Evolutionary conservation across 1,140 invertebrate species (phyloP), one percentile per base, ranked within the genome.

Genomic region (Ylistrum balloti): DNA sequence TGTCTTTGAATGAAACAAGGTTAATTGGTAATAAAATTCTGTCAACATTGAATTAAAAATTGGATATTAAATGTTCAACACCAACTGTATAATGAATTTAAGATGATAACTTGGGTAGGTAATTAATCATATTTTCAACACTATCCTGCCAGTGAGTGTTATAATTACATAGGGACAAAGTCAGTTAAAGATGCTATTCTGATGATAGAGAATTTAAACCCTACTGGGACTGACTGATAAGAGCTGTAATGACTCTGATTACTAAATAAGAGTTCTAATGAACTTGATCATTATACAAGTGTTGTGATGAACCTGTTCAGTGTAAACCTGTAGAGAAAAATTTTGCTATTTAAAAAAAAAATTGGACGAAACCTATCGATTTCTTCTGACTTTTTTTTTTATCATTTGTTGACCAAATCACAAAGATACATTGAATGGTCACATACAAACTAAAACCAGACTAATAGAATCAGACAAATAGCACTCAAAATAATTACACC

Each of bases 201-300:
- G 56, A 22, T 74, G 56, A 74, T n/a, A 74, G 45, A 74, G 1
- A 74, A 0, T 74, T 74, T 9, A 5, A n/a, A 28, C 13, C n/a
- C 56, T 28, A 28, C 56, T n/a, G 56, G 56, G 56, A 74, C 9
- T 28, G 9, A 74, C 56, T 74, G 56, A 74, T 74, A 74, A 74
- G 56, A 74, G 56, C 56, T 28, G n/a, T 28, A 28, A 28, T 74
- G 56, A 74, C 56, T n/a, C 56, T 74, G 56, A 74, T 74, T n/a
- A 74, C 56, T 74, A 5, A n/a, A 74, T 74, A 74, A 74, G 56
- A 28, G 56, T 28, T 74, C 56, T 74, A 74, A 74, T 74, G 56
- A 74, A 74, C 56, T n/a, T 74, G 56, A 74, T 74, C 56, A 74
- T 74, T 74, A 74, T 1, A 74, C 0, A 74, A 28, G 56, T 74